Base-by-base conservation (phyloP, 1,140 invertebrate species). In the Asobara japonica region DNA sequence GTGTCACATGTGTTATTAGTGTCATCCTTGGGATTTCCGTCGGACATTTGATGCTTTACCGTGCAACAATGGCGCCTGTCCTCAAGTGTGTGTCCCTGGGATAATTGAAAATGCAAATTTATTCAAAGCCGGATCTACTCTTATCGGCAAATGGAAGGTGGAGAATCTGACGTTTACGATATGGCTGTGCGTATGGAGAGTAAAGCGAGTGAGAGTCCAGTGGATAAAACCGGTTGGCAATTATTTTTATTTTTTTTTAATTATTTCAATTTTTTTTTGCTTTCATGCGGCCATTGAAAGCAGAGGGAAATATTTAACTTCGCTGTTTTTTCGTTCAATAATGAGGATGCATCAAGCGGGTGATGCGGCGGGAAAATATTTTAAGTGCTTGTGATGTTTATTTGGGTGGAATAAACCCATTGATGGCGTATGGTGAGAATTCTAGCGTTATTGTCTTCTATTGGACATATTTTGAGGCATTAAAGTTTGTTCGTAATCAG, bases 111-210 rank as follows among this genome's bases (percentile, higher is more conserved):
- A 71, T 71, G 69, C 61, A 71, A 71, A 71, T 71, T 71, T 71
- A 71, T 71, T 71, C 69, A 71, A 65, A 71, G 69, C 69, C 69
- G 69, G 69, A 71, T 65, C 69, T 65, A 51, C 65, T 67, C 41
- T 62, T 71, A 69, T 65, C 69, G 48, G 45, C 61, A 36, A 71
- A 31, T 51, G 38, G 25, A 65, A 69, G 67, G 65, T 41, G 20
- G 13, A 66, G 41, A 67, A 67, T 67, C 65, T 45, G 67, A 61
- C 68, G 30, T 69, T 69, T 69, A 69, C 68, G 51, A 69, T 69
- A 33, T 60, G 30, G 11, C 25, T 10, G 27, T 8, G 8, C 13
- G 16, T 27, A 56, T 1, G 51, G 18, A 31, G 67, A 31, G 51
- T 69, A 69, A 69, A 33, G 36, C 29, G 29, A 33, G 20, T 33